Evolutionary conservation across 1,140 invertebrate species (phyloP).

Genomic region (Lucilia sericata): DNA sequence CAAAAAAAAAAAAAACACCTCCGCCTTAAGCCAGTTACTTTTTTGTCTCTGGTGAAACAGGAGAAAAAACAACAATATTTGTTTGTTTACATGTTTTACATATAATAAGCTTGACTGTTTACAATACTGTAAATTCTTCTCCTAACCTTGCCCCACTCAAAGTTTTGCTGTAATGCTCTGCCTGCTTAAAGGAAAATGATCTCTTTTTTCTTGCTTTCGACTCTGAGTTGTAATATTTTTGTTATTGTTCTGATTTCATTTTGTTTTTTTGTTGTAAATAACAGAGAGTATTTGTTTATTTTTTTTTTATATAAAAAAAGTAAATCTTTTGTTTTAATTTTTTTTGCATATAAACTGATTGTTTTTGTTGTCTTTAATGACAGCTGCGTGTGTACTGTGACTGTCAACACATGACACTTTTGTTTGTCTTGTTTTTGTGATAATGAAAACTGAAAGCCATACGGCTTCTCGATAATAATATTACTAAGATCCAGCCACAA

Average conservation of each 20-base stretch:
- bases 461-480: slow-evolving; percentile 25
- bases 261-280: not conserved
- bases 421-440: slow-evolving; percentile 53
- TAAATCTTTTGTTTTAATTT: slow-evolving; percentile 5
- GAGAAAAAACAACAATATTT: not conserved
- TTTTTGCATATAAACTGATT: slow-evolving; percentile 40
- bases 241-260: not conserved
- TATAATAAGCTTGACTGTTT: not conserved
- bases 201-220: not conserved
- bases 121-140: slow-evolving; percentile 1
- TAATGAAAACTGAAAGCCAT: slow-evolving; percentile 37
- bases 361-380: slow-evolving; percentile 51
- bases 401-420: slow-evolving; percentile 44
- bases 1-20: slow-evolving; percentile 47
- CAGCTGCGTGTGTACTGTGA: slow-evolving; percentile 58
- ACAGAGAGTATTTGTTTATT: too few relatives aligned
- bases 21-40: slow-evolving; percentile 28
- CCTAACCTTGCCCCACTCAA: not conserved
- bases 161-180: not conserved
- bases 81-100: not conserved
- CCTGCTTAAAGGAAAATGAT: too few relatives aligned
- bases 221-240: not conserved
- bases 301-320: too few relatives aligned
- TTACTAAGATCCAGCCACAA: not conserved
- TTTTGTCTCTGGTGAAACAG: too few relatives aligned